Percentiles rank a stretch among this genome's conserved stretches.
phyloP scores from a whole-genome alignment of 2,113 vertebrate species.

The Crotalus tigris region DNA sequence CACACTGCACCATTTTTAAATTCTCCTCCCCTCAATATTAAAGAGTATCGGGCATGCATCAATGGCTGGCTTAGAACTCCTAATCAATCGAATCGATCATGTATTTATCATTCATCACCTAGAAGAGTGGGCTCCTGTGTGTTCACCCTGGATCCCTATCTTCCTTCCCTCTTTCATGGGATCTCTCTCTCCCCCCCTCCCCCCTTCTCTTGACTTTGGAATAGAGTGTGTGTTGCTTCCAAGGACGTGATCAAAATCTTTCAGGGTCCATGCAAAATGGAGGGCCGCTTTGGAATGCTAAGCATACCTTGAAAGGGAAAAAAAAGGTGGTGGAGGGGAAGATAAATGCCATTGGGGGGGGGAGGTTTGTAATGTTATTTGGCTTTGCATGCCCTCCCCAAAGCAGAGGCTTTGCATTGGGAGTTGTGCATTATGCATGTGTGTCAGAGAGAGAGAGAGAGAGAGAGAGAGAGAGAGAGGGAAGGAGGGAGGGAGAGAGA shows the following conservation, averaged over 20 bases:
- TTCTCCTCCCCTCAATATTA: neutral
- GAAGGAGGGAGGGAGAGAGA: neutral
- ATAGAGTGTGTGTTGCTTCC: slow-evolving; percentile 48
- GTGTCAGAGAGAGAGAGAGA: neutral
- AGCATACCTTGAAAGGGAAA: slow-evolving; percentile 43
- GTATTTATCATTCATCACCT: neutral
- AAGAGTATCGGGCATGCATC: neutral
- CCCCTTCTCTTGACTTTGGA: slow-evolving; percentile 22
- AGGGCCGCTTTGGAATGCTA: slow-evolving; percentile 21
- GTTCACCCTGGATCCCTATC: neutral
- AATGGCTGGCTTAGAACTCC: neutral
- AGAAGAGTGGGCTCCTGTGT: neutral
- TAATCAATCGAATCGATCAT: neutral
- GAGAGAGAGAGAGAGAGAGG: neutral
- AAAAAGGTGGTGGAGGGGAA: neutral
- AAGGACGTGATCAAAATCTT: slow-evolving; percentile 1
- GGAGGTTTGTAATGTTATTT: slow-evolving; percentile 43
- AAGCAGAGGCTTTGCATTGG: slow-evolving; percentile 34
- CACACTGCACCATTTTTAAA: neutral
- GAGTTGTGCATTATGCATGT: slow-evolving; percentile 33
- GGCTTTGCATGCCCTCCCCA: slow-evolving; percentile 40
- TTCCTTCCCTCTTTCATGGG: slow-evolving; percentile 23
- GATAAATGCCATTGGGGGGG: slow-evolving; percentile 40
- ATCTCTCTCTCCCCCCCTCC: neutral
- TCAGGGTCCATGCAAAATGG: slow-evolving; percentile 9